Conservation (phyloP, 2,113 vertebrate genomes). For the Malurus melanocephalus region DNA sequence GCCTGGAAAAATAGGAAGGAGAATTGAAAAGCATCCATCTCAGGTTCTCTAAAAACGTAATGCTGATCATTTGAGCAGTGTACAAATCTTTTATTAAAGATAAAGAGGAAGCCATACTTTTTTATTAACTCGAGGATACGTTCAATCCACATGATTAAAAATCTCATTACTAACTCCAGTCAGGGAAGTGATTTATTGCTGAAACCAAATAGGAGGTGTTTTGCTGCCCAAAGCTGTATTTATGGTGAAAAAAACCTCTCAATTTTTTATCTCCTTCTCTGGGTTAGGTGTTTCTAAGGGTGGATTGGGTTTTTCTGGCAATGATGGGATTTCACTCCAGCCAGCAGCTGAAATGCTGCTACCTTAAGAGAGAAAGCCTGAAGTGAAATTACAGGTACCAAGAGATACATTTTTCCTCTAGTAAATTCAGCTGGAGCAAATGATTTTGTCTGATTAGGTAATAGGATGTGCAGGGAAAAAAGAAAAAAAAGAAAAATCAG, state of each 20-base stretch:
- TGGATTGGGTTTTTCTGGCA: constrained; percentile 38
- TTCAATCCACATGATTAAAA: constrained; percentile 77
- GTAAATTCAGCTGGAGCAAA: constrained; percentile 4
- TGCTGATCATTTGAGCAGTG: constrained; percentile 68
- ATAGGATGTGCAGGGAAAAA: not conserved
- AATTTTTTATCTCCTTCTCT: constrained; percentile 42
- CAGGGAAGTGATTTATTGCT: constrained; percentile 69
- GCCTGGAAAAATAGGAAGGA: constrained; percentile 63
- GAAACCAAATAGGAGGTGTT: constrained; percentile 56
- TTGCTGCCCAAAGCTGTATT: constrained; percentile 60
- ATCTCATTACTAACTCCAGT: constrained; percentile 71
- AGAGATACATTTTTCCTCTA: not conserved
- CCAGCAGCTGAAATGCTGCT: constrained; percentile 29
- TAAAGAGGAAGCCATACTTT: constrained; percentile 72
- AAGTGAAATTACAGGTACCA: not conserved
- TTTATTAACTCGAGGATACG: constrained; percentile 75
- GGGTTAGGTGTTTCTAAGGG: constrained; percentile 59
- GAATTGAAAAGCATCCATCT: constrained; percentile 77
- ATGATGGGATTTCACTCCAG: not conserved
- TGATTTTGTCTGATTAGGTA: constrained; percentile 1
- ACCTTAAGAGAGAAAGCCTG: constrained; percentile 51
- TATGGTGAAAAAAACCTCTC: constrained; percentile 32
- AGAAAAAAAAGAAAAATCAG: not conserved
- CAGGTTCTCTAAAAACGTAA: constrained; percentile 69
- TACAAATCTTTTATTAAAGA: constrained; percentile 81